phyloP scores from a whole-genome alignment of 2,888 invertebrate species.

The Tinea semifulvella region DNA sequence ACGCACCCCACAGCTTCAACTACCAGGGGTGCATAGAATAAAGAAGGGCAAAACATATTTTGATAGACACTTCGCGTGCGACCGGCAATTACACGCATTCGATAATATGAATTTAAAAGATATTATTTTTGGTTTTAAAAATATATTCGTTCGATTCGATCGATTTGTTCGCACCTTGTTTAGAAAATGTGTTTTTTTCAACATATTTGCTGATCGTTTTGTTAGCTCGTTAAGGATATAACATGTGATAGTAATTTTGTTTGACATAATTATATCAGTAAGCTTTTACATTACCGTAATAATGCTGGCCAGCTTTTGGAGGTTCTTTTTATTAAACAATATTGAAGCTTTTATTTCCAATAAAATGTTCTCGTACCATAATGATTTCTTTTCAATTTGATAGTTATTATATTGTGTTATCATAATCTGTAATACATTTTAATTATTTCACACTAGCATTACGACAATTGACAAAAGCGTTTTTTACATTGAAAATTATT shows the following conservation, averaged over 20 bases:
- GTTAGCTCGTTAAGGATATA: not conserved
- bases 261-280: not conserved
- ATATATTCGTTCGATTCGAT: constrained; percentile 1
- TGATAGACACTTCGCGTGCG: constrained; percentile 65
- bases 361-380: too few species aligned
- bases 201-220: not conserved
- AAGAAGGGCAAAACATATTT: constrained; percentile 29
- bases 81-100: constrained; percentile 46
- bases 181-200: not conserved
- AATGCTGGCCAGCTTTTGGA: not conserved
- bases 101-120: constrained; percentile 59
- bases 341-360: too few species aligned
- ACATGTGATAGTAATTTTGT: not conserved
- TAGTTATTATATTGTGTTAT: too few species aligned
- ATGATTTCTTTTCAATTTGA: too few species aligned
- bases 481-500: too few species aligned
- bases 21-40: constrained; percentile 9
- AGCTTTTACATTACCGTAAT: not conserved
- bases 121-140: constrained; percentile 19
- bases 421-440: too few species aligned
- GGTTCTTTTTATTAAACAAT: too few species aligned
- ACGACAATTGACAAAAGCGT: too few species aligned
- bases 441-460: too few species aligned
- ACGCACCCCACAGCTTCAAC: constrained; percentile 5
- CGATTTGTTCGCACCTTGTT: constrained; percentile 15